Percentiles rank a stretch among this genome's conserved stretches.
Conservation (phyloP, 2,888 invertebrate species). For the Aphelenchoides bicaudatus region DNA sequence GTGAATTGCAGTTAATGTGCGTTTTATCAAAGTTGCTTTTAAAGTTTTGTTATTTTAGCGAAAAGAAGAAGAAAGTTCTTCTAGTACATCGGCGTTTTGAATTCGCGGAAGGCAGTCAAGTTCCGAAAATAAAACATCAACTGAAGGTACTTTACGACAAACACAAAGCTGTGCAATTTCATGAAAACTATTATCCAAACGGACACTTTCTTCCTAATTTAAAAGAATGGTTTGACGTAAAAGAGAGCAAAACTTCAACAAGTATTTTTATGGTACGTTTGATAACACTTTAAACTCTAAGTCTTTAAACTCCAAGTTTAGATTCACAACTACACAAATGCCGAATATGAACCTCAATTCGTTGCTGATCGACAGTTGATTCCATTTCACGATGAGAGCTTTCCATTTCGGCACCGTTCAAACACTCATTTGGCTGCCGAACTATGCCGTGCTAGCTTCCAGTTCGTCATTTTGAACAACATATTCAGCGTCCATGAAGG, state of each 20-base stretch:
- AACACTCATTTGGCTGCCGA: conserved; percentile 28
- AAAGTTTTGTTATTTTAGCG: conserved; percentile 11
- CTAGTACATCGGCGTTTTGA: conserved; percentile 34
- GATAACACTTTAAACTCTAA: background rate
- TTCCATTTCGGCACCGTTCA: conserved; percentile 24
- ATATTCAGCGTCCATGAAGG: conserved; percentile 28
- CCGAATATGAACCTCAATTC: conserved; percentile 32
- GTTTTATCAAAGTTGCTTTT: background rate
- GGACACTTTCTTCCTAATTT: conserved; percentile 26
- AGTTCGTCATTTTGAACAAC: conserved; percentile 24
- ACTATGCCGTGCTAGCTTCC: conserved; percentile 25
- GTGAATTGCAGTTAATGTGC: no score
- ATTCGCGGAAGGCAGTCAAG: conserved; percentile 14
- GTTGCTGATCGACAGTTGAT: conserved; percentile 18
- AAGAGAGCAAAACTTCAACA: conserved; percentile 7
- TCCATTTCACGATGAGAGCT: conserved; percentile 28
- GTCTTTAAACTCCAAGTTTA: conserved; percentile 1
- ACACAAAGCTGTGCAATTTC: conserved; percentile 26
- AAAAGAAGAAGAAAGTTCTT: conserved; percentile 25
- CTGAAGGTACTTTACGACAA: conserved; percentile 20
- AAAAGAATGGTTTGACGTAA: conserved; percentile 24
- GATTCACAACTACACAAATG: conserved; percentile 19
- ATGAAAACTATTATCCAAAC: conserved; percentile 21
- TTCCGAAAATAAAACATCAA: conserved; percentile 13
- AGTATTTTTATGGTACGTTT: conserved; percentile 4